Base-by-base conservation (phyloP, 2,113 vertebrate genomes). In the Nestor notabilis region DNA sequence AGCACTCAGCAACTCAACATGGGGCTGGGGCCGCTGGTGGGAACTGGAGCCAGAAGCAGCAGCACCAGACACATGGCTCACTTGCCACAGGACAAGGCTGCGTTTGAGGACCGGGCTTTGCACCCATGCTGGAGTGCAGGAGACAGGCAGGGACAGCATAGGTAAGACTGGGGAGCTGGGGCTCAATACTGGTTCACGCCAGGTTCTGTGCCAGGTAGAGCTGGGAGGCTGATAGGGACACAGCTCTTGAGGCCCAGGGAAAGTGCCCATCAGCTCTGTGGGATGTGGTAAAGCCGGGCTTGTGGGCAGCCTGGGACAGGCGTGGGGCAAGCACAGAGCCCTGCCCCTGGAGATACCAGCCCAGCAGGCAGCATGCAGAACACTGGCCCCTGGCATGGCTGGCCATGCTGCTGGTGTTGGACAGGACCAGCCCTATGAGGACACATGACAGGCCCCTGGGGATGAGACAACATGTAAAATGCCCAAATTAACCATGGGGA, bases 71-170 rank as follows among this genome's bases (percentile, higher is more conserved):
- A 8, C 0, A 9, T 0, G 7, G 61, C 60, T 21, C 21, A 2
- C 6, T 10, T 5, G 10, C 47, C 7, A 5, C 33, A 17, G 66
- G 56, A 64, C 7, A 5, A 11, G 33, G 75, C 74, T 70, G 44
- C 3, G 23, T 47, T 75, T 0, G 0, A 63, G 55, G 47, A 52
- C 11, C 4, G 3, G n/a, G 85, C 55, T 63, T 27, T 16, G 75
- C 2, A 4, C 46, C 28, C 1, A 1, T 2, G 21, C 13, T 1
- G 18, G 25, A 1, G 23, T 25, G 75, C 3, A 4, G 52, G 78
- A 44, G 49, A 10, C 3, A 1, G 44, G 44, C 21, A 58, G n/a
- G 43, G 53, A 37, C n/a, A 37, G 56, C 56, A 25, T 33, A 60
- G n/a, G 58, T n/a, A 60, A 10, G 24, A 37, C 33, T 10, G 13